These are phyloP conservation scores for Scartelaos histophorus DNA, from an alignment of 2,113 vertebrate species.

Conservation along the genomic window DNA sequence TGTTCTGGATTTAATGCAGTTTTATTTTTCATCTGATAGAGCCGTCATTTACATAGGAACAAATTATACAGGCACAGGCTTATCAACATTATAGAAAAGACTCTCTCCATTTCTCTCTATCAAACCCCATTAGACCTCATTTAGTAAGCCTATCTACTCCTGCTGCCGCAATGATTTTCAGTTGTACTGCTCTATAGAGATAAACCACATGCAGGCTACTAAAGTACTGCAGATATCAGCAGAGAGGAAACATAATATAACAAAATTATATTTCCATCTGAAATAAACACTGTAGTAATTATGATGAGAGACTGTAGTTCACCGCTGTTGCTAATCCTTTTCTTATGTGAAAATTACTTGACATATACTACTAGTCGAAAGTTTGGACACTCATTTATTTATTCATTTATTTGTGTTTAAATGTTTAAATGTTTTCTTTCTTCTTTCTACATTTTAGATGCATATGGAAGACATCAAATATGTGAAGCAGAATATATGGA, in stretches of 20 bases:
- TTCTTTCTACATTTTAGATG: too few relatives aligned
- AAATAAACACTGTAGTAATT: background rate
- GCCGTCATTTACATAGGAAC: constrained; percentile 1
- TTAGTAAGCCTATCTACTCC: constrained; percentile 22
- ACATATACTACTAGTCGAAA: too few relatives aligned
- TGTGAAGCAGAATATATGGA: too few relatives aligned
- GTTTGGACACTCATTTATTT: too few relatives aligned
- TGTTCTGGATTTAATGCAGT: background rate
- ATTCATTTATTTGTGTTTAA: too few relatives aligned
- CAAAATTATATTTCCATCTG: background rate
- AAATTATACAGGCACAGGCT: background rate
- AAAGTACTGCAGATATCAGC: background rate
- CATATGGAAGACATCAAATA: too few relatives aligned
- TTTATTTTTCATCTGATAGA: background rate
- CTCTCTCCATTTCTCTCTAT: constrained; percentile 7
- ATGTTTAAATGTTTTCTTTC: too few relatives aligned
- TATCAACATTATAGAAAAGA: background rate
- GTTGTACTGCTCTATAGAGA: background rate
- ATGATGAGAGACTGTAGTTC: background rate
- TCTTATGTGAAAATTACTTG: too few relatives aligned
- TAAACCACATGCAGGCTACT: background rate
- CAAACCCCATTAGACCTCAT: constrained; percentile 32
- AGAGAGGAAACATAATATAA: too few relatives aligned
- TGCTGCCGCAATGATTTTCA: background rate
- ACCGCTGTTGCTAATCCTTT: background rate